These are phyloP conservation scores for Aegypius monachus DNA, from an alignment of 2,113 vertebrate genomes.

Conservation along the genomic window DNA sequence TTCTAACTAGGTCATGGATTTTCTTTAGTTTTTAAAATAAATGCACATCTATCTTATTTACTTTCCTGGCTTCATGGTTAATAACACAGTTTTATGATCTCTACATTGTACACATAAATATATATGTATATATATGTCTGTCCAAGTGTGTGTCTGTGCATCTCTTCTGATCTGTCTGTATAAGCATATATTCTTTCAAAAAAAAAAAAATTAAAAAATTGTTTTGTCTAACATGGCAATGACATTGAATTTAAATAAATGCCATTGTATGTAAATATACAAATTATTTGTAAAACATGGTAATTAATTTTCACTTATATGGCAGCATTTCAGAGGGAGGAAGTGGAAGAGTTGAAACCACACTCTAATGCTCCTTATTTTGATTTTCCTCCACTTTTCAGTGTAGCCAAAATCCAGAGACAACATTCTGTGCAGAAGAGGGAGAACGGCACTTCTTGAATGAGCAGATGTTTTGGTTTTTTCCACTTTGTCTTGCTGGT, in stretches of 20 bases:
- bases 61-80: background rate
- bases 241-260: background rate
- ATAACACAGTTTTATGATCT: background rate
- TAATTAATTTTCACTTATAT: background rate
- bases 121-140: background rate
- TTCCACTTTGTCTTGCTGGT: background rate
- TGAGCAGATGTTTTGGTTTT: background rate
- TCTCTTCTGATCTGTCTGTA: background rate
- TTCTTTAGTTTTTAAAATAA: background rate
- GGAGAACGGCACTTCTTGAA: background rate
- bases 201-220: background rate
- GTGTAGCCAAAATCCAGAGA: background rate
- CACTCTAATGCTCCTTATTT: background rate
- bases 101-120: background rate
- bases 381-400: background rate
- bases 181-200: background rate
- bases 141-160: accelerated
- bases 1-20: background rate
- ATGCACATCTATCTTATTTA: background rate
- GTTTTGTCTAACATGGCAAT: background rate
- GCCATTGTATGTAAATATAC: background rate
- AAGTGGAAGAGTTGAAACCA: background rate
- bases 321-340: background rate
- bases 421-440: background rate
- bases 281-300: background rate